Conservation (phyloP, 2,113 vertebrate genomes). For the Tursiops truncatus region DNA sequence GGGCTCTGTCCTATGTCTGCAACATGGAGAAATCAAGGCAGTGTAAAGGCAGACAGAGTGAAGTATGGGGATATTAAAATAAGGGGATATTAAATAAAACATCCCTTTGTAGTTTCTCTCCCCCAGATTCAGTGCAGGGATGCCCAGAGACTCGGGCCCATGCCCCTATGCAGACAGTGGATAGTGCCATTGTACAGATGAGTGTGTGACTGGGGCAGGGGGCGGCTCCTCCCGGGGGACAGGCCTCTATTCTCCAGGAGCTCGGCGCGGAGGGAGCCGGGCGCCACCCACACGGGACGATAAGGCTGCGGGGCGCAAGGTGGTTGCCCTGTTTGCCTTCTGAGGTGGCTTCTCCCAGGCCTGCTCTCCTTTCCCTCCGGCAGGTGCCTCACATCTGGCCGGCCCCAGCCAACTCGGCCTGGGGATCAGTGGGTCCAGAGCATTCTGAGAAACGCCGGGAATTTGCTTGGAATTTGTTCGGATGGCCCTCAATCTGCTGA, state of each 20-base stretch:
- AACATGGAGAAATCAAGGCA: background rate
- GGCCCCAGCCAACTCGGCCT: background rate
- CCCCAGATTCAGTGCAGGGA: background rate
- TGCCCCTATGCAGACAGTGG: background rate
- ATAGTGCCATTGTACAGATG: too few species aligned
- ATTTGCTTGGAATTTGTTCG: background rate
- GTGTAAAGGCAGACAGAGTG: background rate
- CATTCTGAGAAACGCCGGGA: background rate
- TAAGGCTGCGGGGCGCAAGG: too few species aligned
- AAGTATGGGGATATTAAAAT: background rate
- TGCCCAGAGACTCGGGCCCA: background rate
- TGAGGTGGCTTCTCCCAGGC: background rate
- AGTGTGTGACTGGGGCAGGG: too few species aligned
- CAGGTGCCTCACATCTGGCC: background rate
- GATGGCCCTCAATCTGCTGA: background rate
- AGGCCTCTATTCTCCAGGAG: too few species aligned
- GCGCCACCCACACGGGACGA: too few species aligned
- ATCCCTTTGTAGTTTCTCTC: background rate
- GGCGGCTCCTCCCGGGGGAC: rapidly evolving
- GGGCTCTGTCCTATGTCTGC: background rate
- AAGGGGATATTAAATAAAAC: background rate
- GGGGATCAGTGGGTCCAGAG: background rate
- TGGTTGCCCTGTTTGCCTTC: background rate
- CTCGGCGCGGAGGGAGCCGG: too few species aligned
- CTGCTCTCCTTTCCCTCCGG: background rate